Percentiles rank a stretch among this genome's conserved stretches.
Conservation (phyloP, 2,113 vertebrate genomes). For the Lethenteron reissneri region DNA sequence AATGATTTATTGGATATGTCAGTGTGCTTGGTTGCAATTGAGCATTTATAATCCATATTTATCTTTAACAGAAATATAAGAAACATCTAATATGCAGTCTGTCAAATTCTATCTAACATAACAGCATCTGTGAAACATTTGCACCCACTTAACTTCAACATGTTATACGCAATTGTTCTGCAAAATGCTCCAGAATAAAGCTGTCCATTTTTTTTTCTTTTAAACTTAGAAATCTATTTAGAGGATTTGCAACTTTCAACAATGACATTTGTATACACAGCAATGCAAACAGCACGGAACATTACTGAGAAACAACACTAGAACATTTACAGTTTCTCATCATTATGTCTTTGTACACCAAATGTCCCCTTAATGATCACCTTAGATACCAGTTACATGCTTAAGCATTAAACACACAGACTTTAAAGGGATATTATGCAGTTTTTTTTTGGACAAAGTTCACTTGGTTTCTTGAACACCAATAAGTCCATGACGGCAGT, state of each 20-base stretch:
- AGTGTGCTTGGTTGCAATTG: no score
- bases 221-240: background rate
- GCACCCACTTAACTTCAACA: no score
- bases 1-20: no score
- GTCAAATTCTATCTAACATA: no score
- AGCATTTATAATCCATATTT: no score
- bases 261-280: constrained; percentile 4
- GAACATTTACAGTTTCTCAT: constrained; percentile 4
- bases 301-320: constrained; percentile 7
- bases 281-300: constrained; percentile 6
- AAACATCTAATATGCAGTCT: no score
- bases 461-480: no score
- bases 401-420: constrained; percentile 6
- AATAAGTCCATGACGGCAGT: no score
- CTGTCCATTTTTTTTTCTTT: constrained; percentile 5
- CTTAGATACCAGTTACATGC: constrained; percentile 1
- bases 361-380: background rate
- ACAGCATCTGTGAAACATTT: no score
- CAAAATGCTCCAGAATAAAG: background rate
- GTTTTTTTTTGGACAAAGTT: no score
- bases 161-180: no score
- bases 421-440: background rate
- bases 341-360: constrained; percentile 3
- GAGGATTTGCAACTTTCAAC: constrained; percentile 6
- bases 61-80: no score